Conservation (phyloP, 2,797 vertebrate genomes). For the Hyperoplus immaculatus region DNA sequence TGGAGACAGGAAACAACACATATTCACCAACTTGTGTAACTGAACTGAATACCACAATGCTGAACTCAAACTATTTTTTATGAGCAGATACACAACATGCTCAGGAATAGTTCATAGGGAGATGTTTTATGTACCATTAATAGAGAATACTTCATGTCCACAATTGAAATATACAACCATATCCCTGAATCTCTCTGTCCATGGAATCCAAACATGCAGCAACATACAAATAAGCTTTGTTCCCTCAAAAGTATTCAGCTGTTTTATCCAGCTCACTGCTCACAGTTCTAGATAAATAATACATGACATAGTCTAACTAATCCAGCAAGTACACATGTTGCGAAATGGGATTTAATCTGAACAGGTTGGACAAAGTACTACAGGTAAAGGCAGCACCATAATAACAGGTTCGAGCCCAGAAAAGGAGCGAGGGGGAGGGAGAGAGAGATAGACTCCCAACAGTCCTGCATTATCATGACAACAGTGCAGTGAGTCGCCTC, state of each 20-base stretch:
- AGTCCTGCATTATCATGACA: constrained; percentile 78
- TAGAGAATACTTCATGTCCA: neutral
- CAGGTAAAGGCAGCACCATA: constrained; percentile 65
- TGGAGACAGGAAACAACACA: constrained; percentile 1
- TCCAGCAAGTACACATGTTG: constrained; percentile 49
- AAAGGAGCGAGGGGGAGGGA: neutral
- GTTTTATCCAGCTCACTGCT: constrained; percentile 2
- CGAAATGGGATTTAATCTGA: constrained; percentile 59
- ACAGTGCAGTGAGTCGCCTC: constrained; percentile 58
- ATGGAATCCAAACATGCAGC: neutral
- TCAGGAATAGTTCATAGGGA: neutral
- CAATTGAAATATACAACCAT: neutral
- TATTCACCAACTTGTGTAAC: neutral
- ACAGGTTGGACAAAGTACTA: constrained; percentile 56
- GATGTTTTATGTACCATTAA: neutral
- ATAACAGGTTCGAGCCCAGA: constrained; percentile 56
- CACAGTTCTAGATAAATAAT: constrained; percentile 19
- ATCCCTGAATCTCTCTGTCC: neutral
- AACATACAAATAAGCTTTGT: constrained; percentile 9
- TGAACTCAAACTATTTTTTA: neutral
- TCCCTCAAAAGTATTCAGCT: constrained; percentile 12
- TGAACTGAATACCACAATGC: neutral
- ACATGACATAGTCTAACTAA: constrained; percentile 44
- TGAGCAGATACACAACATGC: neutral
- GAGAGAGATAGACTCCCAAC: constrained; percentile 44